These are phyloP conservation scores for Nannoperca obscura DNA, from an alignment of 2,797 vertebrate species.

Conservation along the genomic window DNA sequence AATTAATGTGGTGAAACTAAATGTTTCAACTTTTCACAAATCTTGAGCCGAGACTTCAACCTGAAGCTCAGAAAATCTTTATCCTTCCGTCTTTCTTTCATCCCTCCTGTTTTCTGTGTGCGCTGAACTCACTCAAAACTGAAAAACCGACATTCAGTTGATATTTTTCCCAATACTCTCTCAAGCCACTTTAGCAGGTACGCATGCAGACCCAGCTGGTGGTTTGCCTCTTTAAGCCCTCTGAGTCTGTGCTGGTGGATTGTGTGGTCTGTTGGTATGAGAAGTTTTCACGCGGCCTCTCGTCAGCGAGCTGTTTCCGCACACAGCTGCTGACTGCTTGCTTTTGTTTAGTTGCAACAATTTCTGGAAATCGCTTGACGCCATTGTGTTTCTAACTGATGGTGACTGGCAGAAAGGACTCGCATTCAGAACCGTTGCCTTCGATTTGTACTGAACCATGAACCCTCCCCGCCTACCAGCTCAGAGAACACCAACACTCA, in stretches of 20 bases:
- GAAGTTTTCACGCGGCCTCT: conserved; percentile 25
- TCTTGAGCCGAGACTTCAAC: conserved; percentile 4
- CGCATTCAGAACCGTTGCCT: background rate
- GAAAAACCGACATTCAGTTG: conserved; percentile 4
- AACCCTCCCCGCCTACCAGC: conserved; percentile 20
- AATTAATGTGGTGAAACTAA: conserved; percentile 48
- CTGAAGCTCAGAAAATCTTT: background rate
- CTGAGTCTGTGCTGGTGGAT: background rate
- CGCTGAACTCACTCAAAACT: background rate
- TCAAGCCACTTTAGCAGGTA: conserved; percentile 6
- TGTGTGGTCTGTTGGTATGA: conserved; percentile 24
- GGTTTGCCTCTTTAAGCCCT: conserved; percentile 4
- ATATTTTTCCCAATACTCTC: conserved; percentile 8
- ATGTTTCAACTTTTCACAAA: conserved; percentile 15
- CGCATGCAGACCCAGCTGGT: background rate
- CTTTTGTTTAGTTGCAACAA: conserved; percentile 31
- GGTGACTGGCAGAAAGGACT: conserved; percentile 21
- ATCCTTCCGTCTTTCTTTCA: background rate
- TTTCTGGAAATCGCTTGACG: conserved; percentile 28
- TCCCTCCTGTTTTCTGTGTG: background rate
- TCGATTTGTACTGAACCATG: conserved; percentile 19
- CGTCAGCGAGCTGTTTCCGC: conserved; percentile 24
- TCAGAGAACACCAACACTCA: background rate
- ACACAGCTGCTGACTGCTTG: conserved; percentile 23
- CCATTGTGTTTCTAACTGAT: conserved; percentile 17